Percentiles rank a stretch among this genome's conserved stretches.
Conservation (phyloP, 2,797 vertebrate genomes). For the Triplophysa bombifrons region DNA sequence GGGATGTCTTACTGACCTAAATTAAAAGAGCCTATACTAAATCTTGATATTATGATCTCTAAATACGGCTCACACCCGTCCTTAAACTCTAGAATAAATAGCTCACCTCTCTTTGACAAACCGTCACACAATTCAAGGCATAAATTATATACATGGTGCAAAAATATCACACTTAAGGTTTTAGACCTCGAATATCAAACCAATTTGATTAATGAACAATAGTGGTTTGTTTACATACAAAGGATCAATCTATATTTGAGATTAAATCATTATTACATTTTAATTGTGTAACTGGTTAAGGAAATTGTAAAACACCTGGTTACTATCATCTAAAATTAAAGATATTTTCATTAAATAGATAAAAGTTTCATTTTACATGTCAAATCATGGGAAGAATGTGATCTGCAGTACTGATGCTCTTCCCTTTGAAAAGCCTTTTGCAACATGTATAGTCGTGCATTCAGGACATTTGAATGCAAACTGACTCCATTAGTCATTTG, state of each 20-base stretch:
- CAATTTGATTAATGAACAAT: no score
- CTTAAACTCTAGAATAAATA: no score
- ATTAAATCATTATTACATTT: neutral
- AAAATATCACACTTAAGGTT: no score
- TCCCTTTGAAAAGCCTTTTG: conserved; percentile 15
- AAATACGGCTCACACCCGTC: neutral
- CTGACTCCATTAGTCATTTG: conserved; percentile 13
- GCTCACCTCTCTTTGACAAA: neutral
- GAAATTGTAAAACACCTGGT: neutral
- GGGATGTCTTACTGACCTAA: neutral
- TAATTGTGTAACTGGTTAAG: neutral
- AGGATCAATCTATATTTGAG: neutral
- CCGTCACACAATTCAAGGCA: neutral
- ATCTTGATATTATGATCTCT: neutral
- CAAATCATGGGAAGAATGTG: no score
- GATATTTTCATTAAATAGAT: no score
- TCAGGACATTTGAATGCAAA: neutral
- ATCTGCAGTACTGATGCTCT: neutral
- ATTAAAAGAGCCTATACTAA: neutral
- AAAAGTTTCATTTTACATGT: no score
- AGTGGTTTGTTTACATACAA: neutral
- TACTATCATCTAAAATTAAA: neutral
- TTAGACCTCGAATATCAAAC: no score
- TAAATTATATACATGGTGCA: no score
- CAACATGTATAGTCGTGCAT: neutral